Evolutionary conservation across 2,888 invertebrate species (phyloP).

Genomic region (Eumerus sabulonum): DNA sequence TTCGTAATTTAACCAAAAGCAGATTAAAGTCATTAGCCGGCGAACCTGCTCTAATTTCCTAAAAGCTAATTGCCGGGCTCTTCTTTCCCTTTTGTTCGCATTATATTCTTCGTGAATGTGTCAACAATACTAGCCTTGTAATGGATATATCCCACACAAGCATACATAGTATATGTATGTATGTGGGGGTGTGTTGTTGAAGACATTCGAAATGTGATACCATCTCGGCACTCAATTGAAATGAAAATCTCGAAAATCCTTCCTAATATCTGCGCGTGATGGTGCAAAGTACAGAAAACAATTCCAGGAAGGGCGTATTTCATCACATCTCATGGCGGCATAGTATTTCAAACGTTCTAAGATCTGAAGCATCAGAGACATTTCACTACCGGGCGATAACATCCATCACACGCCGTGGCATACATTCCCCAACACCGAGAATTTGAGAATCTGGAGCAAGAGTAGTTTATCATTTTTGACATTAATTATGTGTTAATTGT

Average conservation of each 20-base stretch:
- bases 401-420: slow-evolving; percentile 38
- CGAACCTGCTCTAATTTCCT: slow-evolving; percentile 46
- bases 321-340: too few species aligned
- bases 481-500: slow-evolving; percentile 67
- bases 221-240: slow-evolving; percentile 34
- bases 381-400: slow-evolving; percentile 28
- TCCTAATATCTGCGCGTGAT: slow-evolving; percentile 18
- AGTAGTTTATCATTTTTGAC: slow-evolving; percentile 65
- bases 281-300: slow-evolving; percentile 2
- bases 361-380: background rate
- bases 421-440: slow-evolving; percentile 40
- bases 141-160: background rate
- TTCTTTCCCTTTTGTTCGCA: slow-evolving; percentile 31
- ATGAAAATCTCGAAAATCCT: slow-evolving; percentile 39
- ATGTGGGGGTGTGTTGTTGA: background rate
- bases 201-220: background rate
- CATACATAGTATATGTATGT: background rate
- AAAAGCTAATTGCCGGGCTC: slow-evolving; percentile 51
- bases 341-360: background rate
- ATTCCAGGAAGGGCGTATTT: background rate
- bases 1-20: slow-evolving; percentile 55
- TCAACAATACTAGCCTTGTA: background rate
- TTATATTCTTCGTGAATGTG: too few species aligned
- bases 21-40: slow-evolving; percentile 56
- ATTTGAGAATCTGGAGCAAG: slow-evolving; percentile 17